These are phyloP conservation scores for Holothuria leucospilota DNA, from an alignment of 53 echinoderm and acorn worm genomes.

Conservation along the genomic window DNA sequence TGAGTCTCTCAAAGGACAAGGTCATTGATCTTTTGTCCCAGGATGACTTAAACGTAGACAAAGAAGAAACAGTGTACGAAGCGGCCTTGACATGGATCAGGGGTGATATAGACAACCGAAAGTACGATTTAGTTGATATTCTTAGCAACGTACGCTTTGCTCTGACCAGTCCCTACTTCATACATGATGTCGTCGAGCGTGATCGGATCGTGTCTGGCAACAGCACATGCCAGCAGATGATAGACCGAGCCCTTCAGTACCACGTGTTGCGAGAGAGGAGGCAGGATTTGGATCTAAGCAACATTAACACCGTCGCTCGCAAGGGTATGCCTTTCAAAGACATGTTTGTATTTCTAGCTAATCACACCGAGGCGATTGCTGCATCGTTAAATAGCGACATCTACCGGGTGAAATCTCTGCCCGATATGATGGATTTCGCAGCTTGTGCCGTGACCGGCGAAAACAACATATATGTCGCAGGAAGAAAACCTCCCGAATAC, in stretches of 20 bases:
- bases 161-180: slow-evolving; percentile 97
- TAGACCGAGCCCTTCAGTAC: slow-evolving; percentile 95
- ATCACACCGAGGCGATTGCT: slow-evolving; percentile 77
- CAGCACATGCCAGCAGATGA: slow-evolving; percentile 91
- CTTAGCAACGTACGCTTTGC: slow-evolving; percentile 90
- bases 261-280: slow-evolving; percentile 92
- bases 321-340: slow-evolving; percentile 96
- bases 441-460: slow-evolving; percentile 95
- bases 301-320: slow-evolving; percentile 87
- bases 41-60: slow-evolving; percentile 93
- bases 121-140: slow-evolving; percentile 80
- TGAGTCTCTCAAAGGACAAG: slow-evolving; percentile 81
- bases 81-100: slow-evolving; percentile 91
- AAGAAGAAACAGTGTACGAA: slow-evolving; percentile 94
- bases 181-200: slow-evolving; percentile 94
- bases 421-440: slow-evolving; percentile 93
- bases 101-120: slow-evolving; percentile 84
- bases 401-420: slow-evolving; percentile 86
- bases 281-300: slow-evolving; percentile 86
- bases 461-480: slow-evolving; percentile 92
- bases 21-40: slow-evolving; percentile 85
- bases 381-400: slow-evolving; percentile 65
- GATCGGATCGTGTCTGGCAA: slow-evolving; percentile 92
- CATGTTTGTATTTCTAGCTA: slow-evolving; percentile 95
- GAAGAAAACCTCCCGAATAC: slow-evolving; percentile 85